A percentile compares a stretch with the other conserved stretches of the same genome.
These are phyloP conservation scores for Hypanus sabinus DNA, from an alignment of 2,113 vertebrate genomes.

Conservation along the genomic window DNA sequence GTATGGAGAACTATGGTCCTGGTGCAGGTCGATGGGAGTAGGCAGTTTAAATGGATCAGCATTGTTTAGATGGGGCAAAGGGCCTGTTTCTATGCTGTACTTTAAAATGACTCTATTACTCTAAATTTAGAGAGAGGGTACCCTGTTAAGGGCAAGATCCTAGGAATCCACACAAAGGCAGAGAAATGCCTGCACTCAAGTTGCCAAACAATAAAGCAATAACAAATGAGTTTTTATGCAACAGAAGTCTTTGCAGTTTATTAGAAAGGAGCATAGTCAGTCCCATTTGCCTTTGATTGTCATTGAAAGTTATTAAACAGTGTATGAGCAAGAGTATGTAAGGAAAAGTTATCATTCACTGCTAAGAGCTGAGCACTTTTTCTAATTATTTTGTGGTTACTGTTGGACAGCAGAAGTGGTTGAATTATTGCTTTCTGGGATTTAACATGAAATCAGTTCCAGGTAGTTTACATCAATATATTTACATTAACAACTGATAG, in stretches of 20 bases:
- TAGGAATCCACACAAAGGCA: too few species aligned
- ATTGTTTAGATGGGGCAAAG: too few species aligned
- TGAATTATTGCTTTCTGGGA: not conserved
- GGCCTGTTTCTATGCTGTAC: too few species aligned
- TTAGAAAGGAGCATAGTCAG: not conserved
- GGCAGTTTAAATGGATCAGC: too few species aligned
- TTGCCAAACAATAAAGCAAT: not conserved
- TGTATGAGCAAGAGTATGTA: not conserved
- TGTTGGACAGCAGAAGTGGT: not conserved
- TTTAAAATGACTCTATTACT: too few species aligned
- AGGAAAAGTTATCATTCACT: not conserved
- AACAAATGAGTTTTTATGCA: not conserved
- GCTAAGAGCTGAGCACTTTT: not conserved
- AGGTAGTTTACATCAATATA: not conserved
- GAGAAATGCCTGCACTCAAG: not conserved
- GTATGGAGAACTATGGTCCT: too few species aligned
- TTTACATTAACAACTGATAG: not conserved
- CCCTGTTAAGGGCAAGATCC: too few species aligned
- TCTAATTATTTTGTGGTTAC: constrained; percentile 1
- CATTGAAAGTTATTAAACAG: not conserved
- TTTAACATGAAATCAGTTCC: not conserved
- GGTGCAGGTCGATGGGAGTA: too few species aligned
- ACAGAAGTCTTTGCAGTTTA: not conserved
- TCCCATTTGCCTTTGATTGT: not conserved
- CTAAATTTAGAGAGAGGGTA: too few species aligned